These are phyloP conservation scores for Silurus glanis DNA, from an alignment of 2,113 vertebrate species.

Conservation along the genomic window DNA sequence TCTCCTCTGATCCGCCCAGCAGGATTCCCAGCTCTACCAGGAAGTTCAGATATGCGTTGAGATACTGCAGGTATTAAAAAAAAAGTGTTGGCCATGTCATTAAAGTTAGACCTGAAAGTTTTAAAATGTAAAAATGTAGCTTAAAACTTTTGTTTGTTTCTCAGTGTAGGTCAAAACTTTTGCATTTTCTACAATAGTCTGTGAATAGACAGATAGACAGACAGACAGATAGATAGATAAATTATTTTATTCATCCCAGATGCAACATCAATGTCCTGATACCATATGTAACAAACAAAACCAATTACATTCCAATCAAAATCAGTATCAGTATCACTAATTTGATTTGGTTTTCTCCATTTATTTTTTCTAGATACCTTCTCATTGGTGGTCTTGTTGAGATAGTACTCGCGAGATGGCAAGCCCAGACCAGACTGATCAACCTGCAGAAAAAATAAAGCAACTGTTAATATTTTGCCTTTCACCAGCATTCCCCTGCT, in stretches of 20 bases:
- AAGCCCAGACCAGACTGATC: constrained; percentile 92
- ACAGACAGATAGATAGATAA: too few species aligned
- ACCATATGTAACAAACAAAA: neutral
- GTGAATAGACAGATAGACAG: neutral
- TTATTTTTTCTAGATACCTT: constrained; percentile 74
- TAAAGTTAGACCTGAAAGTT: neutral
- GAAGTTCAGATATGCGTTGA: constrained; percentile 88
- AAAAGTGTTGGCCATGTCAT: neutral
- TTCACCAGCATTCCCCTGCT: neutral
- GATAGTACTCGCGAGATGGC: constrained; percentile 91
- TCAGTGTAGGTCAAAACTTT: neutral
- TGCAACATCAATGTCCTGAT: too few species aligned
- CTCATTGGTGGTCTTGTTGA: constrained; percentile 93
- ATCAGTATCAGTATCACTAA: neutral
- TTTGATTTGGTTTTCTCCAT: neutral
- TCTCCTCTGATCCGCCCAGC: constrained; percentile 76
- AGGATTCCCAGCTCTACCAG: constrained; percentile 90
- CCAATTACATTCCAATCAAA: neutral
- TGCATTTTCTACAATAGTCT: neutral
- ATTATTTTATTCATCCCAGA: too few species aligned
- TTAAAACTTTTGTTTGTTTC: neutral
- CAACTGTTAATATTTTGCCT: neutral
- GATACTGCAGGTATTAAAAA: constrained; percentile 74
- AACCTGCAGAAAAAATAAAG: constrained; percentile 70
- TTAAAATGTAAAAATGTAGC: neutral